Evolutionary conservation across 2,888 invertebrate genomes (phyloP).

Genomic region (Teinopalpus imperialis): DNA sequence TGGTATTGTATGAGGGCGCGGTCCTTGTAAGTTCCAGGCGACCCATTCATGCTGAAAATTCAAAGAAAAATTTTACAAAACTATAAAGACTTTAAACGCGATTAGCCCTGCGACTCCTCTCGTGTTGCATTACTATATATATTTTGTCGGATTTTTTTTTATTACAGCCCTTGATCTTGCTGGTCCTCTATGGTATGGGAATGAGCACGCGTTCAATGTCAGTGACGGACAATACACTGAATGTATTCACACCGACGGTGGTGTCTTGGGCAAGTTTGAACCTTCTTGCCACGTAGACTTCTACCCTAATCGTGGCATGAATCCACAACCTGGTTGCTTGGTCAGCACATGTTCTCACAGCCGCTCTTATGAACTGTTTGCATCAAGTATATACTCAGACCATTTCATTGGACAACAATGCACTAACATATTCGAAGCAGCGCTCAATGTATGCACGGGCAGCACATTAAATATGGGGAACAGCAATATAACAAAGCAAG

Average conservation of each 20-base stretch:
- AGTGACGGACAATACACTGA: constrained; percentile 52
- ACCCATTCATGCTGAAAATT: no score
- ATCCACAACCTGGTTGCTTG: constrained; percentile 56
- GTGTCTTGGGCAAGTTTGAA: constrained; percentile 49
- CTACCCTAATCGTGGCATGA: constrained; percentile 58
- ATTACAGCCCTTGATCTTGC: constrained; percentile 57
- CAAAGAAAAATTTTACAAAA: no score
- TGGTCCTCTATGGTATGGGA: constrained; percentile 49
- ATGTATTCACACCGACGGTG: constrained; percentile 58
- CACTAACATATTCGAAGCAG: constrained; percentile 39
- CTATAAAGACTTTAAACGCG: no score
- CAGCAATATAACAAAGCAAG: constrained; percentile 39
- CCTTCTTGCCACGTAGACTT: constrained; percentile 48
- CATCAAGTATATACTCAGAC: constrained; percentile 46
- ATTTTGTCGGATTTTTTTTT: no score
- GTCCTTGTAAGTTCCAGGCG: no score
- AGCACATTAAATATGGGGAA: constrained; percentile 49
- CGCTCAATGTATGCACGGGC: constrained; percentile 41
- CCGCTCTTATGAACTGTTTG: constrained; percentile 48
- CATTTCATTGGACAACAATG: constrained; percentile 50
- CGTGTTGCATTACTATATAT: no score
- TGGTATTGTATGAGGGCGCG: no score
- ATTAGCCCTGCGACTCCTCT: no score
- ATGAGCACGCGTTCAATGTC: constrained; percentile 40
- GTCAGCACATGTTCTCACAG: constrained; percentile 53